phyloP scores from a whole-genome alignment of 2,888 invertebrate species.

The Drosophila anomalipes region DNA sequence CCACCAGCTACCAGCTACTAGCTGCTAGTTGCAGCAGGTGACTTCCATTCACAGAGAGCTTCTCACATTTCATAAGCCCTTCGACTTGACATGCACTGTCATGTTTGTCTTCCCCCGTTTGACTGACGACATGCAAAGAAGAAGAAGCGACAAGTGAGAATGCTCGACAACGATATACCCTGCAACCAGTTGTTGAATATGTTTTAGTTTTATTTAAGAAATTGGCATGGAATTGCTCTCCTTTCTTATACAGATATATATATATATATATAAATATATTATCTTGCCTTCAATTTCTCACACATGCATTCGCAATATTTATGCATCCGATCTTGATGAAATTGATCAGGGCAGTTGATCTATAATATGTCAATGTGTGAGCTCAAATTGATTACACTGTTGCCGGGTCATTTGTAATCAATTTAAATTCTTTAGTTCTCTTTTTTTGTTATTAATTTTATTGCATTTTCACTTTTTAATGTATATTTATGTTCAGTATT shows the following conservation, averaged over 20 bases:
- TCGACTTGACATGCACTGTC: slow-evolving; percentile 36
- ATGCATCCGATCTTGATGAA: background rate
- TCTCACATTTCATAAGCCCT: slow-evolving; percentile 74
- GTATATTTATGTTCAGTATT: background rate
- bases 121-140: background rate
- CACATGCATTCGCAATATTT: background rate
- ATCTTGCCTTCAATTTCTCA: background rate
- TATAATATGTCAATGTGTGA: background rate
- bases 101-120: slow-evolving; percentile 2
- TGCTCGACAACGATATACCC: background rate
- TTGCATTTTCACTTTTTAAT: background rate
- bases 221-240: background rate
- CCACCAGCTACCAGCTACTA: background rate
- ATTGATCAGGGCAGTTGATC: background rate
- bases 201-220: background rate
- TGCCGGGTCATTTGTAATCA: background rate
- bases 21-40: slow-evolving; percentile 24
- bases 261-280: background rate
- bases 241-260: background rate
- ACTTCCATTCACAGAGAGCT: slow-evolving; percentile 61
- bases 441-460: background rate
- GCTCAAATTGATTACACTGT: too few relatives aligned
- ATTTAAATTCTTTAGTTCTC: background rate
- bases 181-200: background rate
- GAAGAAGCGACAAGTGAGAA: background rate